Base-by-base conservation (phyloP, 2,113 vertebrate genomes). In the Pitta sordida region DNA sequence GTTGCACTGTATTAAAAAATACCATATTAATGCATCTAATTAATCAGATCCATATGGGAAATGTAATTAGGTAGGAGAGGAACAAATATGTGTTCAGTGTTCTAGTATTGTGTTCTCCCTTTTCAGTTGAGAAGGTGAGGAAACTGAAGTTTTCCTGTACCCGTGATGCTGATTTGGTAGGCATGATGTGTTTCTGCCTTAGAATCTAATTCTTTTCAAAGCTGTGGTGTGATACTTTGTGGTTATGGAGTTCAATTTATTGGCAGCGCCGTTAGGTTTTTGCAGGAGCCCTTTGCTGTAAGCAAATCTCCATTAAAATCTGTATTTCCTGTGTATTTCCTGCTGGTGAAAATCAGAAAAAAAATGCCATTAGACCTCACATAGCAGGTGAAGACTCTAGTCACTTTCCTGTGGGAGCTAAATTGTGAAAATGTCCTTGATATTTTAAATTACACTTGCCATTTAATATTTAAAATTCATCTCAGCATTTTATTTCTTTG, bases 381-480 rank as follows among this genome's bases (percentile, higher is more conserved):
- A 8, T 18, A 48, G 24, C 21, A 46, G 43, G 7, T 75, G 15
- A 67, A 46, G 84, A n/a, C 64, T 53, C 32, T 78, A 73, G 30
- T 69, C 59, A 60, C 4, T 44, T 83, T 64, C 37, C 36, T 68
- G 46, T 27, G 58, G 43, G 63, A 83, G n/a, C 6, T 64, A 17
- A 67, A 34, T 30, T 41, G 27, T 67, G 30, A 62, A 84, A 82
- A 51, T 77, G 21, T 58, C 78, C 19, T 60, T 87, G 23, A 4
- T 92, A 23, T 56, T 94, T 36, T 55, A 62, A 62, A 39, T 70
- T 43, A 1, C 26, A 68, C 77, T 90, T 89, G 21, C 5, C 27
- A 34, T 65, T 81, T 52, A 62, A 22, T 26, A 39, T 70, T 62
- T 83, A 44, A 67, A 79, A 83, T 90, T 94, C 22, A 94, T 78